Evolutionary conservation across 2,888 invertebrate genomes (phyloP).

Genomic region (Phlogophora meticulosa): DNA sequence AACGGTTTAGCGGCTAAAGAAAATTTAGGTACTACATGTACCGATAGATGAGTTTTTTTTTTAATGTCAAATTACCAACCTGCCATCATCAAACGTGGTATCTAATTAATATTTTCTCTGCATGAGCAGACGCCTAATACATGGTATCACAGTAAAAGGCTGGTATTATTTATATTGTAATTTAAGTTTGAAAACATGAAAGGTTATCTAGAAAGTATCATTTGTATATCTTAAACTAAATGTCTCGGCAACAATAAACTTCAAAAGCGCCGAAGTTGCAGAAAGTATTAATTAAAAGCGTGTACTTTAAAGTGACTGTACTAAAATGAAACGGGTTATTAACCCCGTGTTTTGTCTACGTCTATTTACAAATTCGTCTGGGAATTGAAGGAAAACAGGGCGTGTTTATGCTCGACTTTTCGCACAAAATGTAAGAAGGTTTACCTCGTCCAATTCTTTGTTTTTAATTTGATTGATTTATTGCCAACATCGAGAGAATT

Average conservation of each 20-base stretch:
- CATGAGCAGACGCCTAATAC: too few species aligned
- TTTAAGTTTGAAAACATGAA: background rate
- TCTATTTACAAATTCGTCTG: constrained; percentile 1
- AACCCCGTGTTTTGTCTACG: background rate
- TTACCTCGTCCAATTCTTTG: too few species aligned
- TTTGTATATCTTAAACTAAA: constrained; percentile 5
- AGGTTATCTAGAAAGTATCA: constrained; percentile 14
- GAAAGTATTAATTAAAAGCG: constrained; percentile 37
- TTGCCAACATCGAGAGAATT: too few species aligned
- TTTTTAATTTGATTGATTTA: too few species aligned
- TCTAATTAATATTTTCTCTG: too few species aligned
- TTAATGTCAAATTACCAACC: too few species aligned
- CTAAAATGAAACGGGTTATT: constrained; percentile 23
- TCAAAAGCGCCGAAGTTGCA: constrained; percentile 13
- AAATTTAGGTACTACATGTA: too few species aligned
- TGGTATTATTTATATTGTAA: too few species aligned
- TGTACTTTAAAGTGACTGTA: constrained; percentile 9
- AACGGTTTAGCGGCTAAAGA: too few species aligned
- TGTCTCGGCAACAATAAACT: constrained; percentile 14
- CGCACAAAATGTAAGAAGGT: background rate
- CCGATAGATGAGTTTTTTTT: too few species aligned
- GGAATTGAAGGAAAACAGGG: background rate
- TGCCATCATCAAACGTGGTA: too few species aligned
- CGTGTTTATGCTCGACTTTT: background rate
- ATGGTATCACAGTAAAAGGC: too few species aligned